A percentile compares a stretch with the other conserved stretches of the same genome.
These are phyloP conservation scores for Taurulus bubalis DNA, from an alignment of 2,113 vertebrate species.

Conservation along the genomic window DNA sequence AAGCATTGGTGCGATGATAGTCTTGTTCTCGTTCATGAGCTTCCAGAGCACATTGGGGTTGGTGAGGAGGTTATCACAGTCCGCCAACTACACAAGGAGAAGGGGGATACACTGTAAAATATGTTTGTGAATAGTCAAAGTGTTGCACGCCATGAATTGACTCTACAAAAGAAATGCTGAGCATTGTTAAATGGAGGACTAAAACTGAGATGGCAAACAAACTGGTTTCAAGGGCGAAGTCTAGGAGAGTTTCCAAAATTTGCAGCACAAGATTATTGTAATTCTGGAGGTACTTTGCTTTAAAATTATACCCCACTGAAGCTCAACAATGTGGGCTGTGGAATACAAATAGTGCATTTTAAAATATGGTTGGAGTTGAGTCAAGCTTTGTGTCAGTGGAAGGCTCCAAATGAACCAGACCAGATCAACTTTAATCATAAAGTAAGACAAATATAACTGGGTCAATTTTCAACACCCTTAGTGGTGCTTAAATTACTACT, in stretches of 20 bases:
- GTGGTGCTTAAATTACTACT: conserved; percentile 25
- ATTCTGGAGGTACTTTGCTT: conserved; percentile 23
- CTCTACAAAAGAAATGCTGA: not conserved
- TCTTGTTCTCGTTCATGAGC: conserved; percentile 92
- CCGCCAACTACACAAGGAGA: conserved; percentile 82
- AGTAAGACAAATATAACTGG: conserved; percentile 24
- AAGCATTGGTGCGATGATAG: conserved; percentile 92
- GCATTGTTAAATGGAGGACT: not conserved
- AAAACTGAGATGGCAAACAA: not conserved
- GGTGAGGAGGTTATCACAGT: conserved; percentile 91
- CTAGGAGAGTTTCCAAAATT: conserved; percentile 7
- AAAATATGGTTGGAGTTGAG: not conserved
- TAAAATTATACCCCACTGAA: conserved; percentile 63
- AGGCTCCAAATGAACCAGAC: conserved; percentile 20
- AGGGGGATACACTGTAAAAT: not conserved
- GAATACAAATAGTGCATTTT: conserved; percentile 44
- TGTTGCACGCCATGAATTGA: not conserved
- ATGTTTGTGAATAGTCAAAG: not conserved
- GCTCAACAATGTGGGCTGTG: conserved; percentile 12
- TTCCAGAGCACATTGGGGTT: conserved; percentile 86
- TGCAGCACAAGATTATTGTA: conserved; percentile 41
- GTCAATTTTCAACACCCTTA: conserved; percentile 23
- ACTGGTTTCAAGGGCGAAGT: conserved; percentile 2
- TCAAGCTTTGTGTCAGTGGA: conserved; percentile 13
- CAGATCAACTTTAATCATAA: conserved; percentile 27